A percentile compares a stretch with the other conserved stretches of the same genome.
Evolutionary conservation across 2,888 invertebrate species (phyloP).

Genomic region (Sinohyriopsis cumingii): DNA sequence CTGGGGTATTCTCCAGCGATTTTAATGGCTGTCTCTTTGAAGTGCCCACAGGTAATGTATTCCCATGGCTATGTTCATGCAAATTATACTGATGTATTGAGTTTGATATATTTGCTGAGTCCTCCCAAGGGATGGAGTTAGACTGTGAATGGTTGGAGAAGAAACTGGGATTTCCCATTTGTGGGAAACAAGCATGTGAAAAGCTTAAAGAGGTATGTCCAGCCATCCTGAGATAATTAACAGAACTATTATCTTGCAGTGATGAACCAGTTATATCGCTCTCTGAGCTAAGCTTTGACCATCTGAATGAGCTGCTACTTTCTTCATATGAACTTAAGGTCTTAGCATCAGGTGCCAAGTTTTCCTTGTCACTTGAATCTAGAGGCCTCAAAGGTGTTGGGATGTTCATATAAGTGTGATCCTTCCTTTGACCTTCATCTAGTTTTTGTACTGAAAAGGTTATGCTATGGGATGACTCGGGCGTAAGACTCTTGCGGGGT

Average conservation of each 20-base stretch:
- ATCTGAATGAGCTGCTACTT: slow-evolving; percentile 22
- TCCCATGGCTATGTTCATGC: neutral
- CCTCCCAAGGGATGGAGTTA: slow-evolving; percentile 39
- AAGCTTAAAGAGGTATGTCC: slow-evolving; percentile 25
- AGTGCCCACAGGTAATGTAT: slow-evolving; percentile 5
- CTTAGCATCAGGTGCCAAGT: too few relatives aligned
- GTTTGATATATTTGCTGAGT: slow-evolving; percentile 20
- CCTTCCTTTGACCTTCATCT: too few relatives aligned
- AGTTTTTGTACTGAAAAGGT: too few relatives aligned
- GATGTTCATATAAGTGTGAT: too few relatives aligned
- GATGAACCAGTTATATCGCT: slow-evolving; percentile 3
- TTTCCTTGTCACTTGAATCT: too few relatives aligned
- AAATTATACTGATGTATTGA: slow-evolving; percentile 5
- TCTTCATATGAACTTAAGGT: slow-evolving; percentile 4
- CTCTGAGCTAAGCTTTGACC: slow-evolving; percentile 12
- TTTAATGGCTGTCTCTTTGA: slow-evolving; percentile 42
- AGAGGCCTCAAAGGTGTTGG: too few relatives aligned
- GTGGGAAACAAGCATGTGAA: slow-evolving; percentile 12
- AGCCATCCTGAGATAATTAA: slow-evolving; percentile 26
- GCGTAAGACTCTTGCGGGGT: slow-evolving; percentile 1
- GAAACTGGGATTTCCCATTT: slow-evolving; percentile 12
- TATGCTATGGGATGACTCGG: too few relatives aligned
- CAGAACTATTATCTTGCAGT: slow-evolving; percentile 11
- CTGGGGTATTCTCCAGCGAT: slow-evolving; percentile 51
- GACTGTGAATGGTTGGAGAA: slow-evolving; percentile 24